Base-by-base conservation (phyloP, 1,140 invertebrate species). In the Lucilia cuprina region DNA sequence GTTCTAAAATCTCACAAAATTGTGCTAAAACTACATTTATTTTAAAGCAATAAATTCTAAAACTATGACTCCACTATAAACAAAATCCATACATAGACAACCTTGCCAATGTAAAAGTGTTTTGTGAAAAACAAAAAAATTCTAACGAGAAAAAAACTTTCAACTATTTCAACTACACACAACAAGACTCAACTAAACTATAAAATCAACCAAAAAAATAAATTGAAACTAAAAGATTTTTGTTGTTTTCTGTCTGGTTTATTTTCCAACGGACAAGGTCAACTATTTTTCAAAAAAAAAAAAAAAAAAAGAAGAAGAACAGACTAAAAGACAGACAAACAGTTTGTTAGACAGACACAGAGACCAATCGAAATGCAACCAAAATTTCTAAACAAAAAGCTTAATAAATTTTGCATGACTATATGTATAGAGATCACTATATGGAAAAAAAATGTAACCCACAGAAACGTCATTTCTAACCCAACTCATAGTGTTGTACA, bases 1-100 rank as follows among this genome's bases (percentile, higher is more conserved):
- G 21, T 10, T n/a, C 14, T 14, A 80, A 80, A 78, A 47, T 47
- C 34, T 19, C 21, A 19, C 30, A 80, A 80, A 50, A 55, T 12
- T n/a, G 17, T 55, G 13, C 50, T n/a, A 55, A 55, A 55, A 55
- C 50, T 55, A 55, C 50, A 55, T 49, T 49, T 80, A 80, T 80
- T 80, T 78, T 80, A 80, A 80, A 49, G 77, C 47, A 47, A 80
- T 80, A 80, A 80, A 80, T 80, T 80, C 77, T 80, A 80, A 80
- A 49, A 80, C 77, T 70, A 70, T n/a, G 50, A 55, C 65, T 70
- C 10, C 25, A 78, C 75, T n/a, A 78, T 30, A 30, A 30, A 3
- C 75, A 19, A 34, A n/a, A 14, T 41, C 5, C 41, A 10, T 41
- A 41, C 75, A 80, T 19, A 10, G 35, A 49, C 77, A 80, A 80